Base-by-base conservation (phyloP, 2,113 vertebrate genomes). In the Laterallus jamaicensis region DNA sequence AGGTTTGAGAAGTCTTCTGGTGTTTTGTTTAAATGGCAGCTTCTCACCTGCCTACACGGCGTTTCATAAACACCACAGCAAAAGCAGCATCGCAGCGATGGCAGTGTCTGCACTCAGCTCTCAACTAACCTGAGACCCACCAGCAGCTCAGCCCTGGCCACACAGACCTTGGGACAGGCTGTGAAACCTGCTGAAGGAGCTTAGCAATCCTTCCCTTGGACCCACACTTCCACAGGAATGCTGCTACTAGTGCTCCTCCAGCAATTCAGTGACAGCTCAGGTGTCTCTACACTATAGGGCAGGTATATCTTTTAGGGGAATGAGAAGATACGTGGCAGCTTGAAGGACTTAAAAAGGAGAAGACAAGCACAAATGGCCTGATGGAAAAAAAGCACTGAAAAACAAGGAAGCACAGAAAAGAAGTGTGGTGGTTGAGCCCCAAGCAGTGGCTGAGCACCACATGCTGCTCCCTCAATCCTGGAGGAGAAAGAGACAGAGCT, bases 221-320 rank as follows among this genome's bases (percentile, higher is more conserved):
- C 16, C 19, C 7, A 11, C 9, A 35, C 52, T 74, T 37, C 52
- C 1, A 2, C 39, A 84, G 63, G 49, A 77, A 47, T 5, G 1
- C 58, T 50, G n/a, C 1, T 1, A 55, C 20, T 22, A 50, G 52
- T 15, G 35, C 32, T 24, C 39, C 17, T 29, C 1, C 0, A 64
- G 44, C 44, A 54, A 75, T 28, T 35, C 32, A 22, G 84, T 82
- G 47, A 5, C 49, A 56, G 44, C 28, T 39, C 31, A 39, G n/a
- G 39, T 42, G 17, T 3, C 3, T 21, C 11, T 28, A 39, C 15
- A 40, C 26, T 14, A 3, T 0, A 62, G 12, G 50, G 31, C 32
- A 88, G 52, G 58, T 25, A 24, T 2, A 67, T 28, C 19, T 40
- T 79, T 50, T 60, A 44, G 40, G 66, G 59, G 24, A 15, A 52